Percentiles rank a stretch among this genome's conserved stretches.
Conservation (phyloP, 2,113 vertebrate genomes). For the Spea bombifrons region DNA sequence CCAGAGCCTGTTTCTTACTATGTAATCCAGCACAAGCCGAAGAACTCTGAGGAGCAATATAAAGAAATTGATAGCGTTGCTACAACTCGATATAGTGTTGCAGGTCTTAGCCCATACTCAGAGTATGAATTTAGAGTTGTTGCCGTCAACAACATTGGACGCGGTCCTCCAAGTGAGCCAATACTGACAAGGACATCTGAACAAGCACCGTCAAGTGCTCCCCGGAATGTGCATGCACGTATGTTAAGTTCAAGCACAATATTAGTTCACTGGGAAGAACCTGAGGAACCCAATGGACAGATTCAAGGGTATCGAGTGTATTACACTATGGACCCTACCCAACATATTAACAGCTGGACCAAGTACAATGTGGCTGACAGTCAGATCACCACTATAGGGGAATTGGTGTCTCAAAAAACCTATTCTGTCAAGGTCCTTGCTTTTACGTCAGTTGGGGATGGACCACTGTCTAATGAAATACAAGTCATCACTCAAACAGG, state of each 20-base stretch:
- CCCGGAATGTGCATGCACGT: conserved; percentile 87
- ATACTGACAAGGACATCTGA: conserved; percentile 93
- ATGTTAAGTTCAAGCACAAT: conserved; percentile 97
- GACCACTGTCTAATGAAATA: conserved; percentile 91
- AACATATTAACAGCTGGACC: conserved; percentile 91
- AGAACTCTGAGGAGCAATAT: conserved; percentile 85
- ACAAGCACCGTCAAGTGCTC: conserved; percentile 94
- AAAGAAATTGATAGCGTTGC: conserved; percentile 98
- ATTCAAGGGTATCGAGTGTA: conserved; percentile 97
- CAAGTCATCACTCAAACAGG: conserved; percentile 98
- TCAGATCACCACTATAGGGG: conserved; percentile 92
- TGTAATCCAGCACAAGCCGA: conserved; percentile 95
- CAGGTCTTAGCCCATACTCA: conserved; percentile 94
- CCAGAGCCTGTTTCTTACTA: conserved; percentile 96
- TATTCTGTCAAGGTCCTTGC: conserved; percentile 96
- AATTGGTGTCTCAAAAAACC: conserved; percentile 90
- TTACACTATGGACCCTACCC: conserved; percentile 88
- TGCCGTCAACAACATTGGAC: conserved; percentile 96
- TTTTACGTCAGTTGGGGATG: conserved; percentile 96
- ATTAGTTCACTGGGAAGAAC: conserved; percentile 96
- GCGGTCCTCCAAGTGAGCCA: conserved; percentile 88
- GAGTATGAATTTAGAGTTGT: conserved; percentile 96
- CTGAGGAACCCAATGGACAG: conserved; percentile 94
- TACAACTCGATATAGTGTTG: conserved; percentile 95
- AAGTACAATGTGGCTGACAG: conserved; percentile 94